Percentiles rank a stretch among this genome's conserved stretches.
Conservation (phyloP, 2,888 invertebrate species). For the Ganaspis brasiliensis region DNA sequence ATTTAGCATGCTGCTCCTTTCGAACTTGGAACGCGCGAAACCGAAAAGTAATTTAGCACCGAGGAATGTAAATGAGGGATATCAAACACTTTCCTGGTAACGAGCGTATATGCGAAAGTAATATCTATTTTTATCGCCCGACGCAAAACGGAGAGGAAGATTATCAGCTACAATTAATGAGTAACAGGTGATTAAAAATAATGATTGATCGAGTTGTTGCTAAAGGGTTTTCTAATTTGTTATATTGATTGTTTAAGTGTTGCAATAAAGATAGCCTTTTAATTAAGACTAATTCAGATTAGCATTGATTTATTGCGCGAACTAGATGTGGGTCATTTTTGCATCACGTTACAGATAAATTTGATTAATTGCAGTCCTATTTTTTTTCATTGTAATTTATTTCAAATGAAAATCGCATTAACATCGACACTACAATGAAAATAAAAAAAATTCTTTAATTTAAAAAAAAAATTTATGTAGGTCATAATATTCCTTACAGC, state of each 20-base stretch:
- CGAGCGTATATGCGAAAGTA: neutral
- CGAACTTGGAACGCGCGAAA: constrained; percentile 40
- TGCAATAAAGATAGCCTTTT: neutral
- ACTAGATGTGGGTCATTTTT: constrained; percentile 1
- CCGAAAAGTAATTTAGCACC: constrained; percentile 41
- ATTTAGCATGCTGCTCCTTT: constrained; percentile 28
- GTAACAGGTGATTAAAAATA: constrained; percentile 18
- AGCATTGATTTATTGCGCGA: neutral
- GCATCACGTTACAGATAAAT: too few relatives aligned
- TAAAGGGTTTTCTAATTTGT: neutral
- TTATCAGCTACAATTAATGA: constrained; percentile 39
- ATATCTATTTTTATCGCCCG: constrained; percentile 24
- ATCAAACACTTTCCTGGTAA: constrained; percentile 33
- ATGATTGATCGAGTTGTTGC: constrained; percentile 17
- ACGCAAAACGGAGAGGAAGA: neutral
- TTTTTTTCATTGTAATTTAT: too few relatives aligned
- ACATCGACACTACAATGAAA: too few relatives aligned
- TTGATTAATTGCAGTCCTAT: neutral
- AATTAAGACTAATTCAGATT: neutral
- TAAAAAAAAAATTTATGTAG: too few relatives aligned
- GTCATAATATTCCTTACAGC: too few relatives aligned
- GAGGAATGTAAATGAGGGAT: constrained; percentile 37
- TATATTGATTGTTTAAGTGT: neutral
- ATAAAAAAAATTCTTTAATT: too few relatives aligned
- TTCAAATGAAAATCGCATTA: too few relatives aligned